These are phyloP conservation scores for Tolmerus cingulatus DNA, from an alignment of 2,888 invertebrate species.

Conservation along the genomic window DNA sequence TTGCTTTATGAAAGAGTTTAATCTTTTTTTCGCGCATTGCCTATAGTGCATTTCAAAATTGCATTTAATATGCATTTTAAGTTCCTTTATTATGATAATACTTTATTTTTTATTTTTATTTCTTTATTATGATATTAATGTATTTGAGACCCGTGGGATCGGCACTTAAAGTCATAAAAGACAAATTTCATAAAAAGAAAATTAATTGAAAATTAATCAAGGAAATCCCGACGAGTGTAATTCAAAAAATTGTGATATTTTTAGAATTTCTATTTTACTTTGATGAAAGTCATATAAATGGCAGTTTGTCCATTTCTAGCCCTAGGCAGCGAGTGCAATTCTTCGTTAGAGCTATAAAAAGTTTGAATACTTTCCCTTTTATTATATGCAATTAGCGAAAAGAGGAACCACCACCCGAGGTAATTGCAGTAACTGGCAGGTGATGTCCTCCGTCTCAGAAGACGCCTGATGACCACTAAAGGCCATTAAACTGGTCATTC, in stretches of 20 bases:
- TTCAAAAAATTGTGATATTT: not conserved
- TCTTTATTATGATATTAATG: too few species aligned
- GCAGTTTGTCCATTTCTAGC: not conserved
- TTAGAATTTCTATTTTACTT: not conserved
- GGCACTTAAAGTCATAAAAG: too few species aligned
- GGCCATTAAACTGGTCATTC: not conserved
- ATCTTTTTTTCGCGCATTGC: too few species aligned
- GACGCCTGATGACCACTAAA: not conserved
- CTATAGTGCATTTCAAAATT: too few species aligned
- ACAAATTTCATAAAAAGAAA: too few species aligned
- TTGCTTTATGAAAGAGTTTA: too few species aligned
- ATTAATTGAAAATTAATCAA: too few species aligned
- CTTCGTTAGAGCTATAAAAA: not conserved
- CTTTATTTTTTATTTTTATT: too few species aligned
- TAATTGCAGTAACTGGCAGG: not conserved
- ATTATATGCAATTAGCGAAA: not conserved
- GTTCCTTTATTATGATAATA: too few species aligned
- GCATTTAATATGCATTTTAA: too few species aligned
- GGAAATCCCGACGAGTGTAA: not conserved
- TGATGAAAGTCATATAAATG: not conserved
- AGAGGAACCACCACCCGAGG: not conserved
- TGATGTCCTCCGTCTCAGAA: not conserved
- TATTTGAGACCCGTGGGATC: too few species aligned
- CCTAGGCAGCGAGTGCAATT: not conserved
- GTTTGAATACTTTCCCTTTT: not conserved